Base-by-base conservation (phyloP, 2,888 invertebrate genomes). In the Hyposoter didymator region DNA sequence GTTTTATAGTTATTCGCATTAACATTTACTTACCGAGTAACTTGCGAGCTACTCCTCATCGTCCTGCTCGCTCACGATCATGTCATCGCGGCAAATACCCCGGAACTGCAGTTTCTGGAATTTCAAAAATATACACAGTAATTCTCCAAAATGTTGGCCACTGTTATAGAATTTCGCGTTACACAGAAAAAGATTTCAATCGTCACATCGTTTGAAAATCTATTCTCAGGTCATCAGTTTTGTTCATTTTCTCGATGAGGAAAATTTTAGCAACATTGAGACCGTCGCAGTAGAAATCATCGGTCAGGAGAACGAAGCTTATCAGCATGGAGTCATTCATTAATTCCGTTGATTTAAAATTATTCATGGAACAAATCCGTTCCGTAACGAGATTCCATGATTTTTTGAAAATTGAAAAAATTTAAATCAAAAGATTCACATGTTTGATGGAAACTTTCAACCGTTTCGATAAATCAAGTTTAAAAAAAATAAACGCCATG, bases 1-100 rank as follows among this genome's bases (percentile, higher is more conserved):
- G 17, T 39, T 79, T 52, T 73, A 43, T n/a, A 64, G 59, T 69
- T n/a, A 67, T 85, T 69, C 70, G 14, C 75, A 75, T 79, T 22
- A 55, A 67, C 70, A 67, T 52, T 78, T 14, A 43, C 66, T 64
- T 19, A 35, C n/a, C 5, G n/a, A n/a, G 19, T n/a, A 8, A 39
- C n/a, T 1, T 39, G n/a, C n/a, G 35, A 10, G 8, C 6, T 3
- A 10, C n/a, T 64, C n/a, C 2, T n/a, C 35, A n/a, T n/a, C 0
- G 17, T 66, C n/a, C n/a, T n/a, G n/a, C n/a, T 39, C 35, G 0
- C n/a, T 62, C 32, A 10, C 52, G 8, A n/a, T 62, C 32, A 3
- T 32, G 17, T 14, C 17, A 14, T 62, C 35, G 14, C 35, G 14
- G 35, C n/a, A 10, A 35, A n/a, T 8, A 17, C 8, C 17, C n/a